A percentile compares a stretch with the other conserved stretches of the same genome.
phyloP scores from a whole-genome alignment of 2,888 invertebrate genomes.

The Colostygia pectinataria region DNA sequence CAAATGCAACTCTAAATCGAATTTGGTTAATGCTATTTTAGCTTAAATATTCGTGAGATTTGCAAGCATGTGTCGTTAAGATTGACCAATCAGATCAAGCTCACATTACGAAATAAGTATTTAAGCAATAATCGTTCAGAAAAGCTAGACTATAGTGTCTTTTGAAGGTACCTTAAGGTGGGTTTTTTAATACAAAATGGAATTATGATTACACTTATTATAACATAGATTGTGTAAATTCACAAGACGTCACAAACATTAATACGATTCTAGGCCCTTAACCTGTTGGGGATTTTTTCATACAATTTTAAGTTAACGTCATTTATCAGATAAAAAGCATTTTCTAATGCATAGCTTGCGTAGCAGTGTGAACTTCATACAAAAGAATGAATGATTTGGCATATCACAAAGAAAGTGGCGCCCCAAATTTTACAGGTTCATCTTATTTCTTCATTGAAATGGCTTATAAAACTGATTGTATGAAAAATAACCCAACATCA shows the following conservation, averaged over 20 bases:
- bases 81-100: constrained; percentile 3
- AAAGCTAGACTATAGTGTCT: neutral
- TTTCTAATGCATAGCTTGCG: no score
- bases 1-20: neutral
- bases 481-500: constrained; percentile 6
- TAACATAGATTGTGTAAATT: constrained; percentile 11
- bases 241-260: constrained; percentile 18
- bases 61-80: neutral
- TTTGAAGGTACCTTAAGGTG: constrained; percentile 12
- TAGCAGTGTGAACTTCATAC: no score
- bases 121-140: neutral
- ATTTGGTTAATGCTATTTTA: neutral
- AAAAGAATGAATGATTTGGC: no score
- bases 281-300: constrained; percentile 9
- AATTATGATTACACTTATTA: constrained; percentile 18
- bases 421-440: no score
- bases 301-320: constrained; percentile 6
- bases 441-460: no score
- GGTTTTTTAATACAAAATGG: constrained; percentile 20
- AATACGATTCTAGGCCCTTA: constrained; percentile 16
- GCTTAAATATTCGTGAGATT: neutral
- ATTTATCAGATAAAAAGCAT: no score
- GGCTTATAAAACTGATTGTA: no score
- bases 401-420: no score
- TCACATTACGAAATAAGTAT: neutral